Base-by-base conservation (phyloP, 2,113 vertebrate genomes). In the Amazona guildingii region DNA sequence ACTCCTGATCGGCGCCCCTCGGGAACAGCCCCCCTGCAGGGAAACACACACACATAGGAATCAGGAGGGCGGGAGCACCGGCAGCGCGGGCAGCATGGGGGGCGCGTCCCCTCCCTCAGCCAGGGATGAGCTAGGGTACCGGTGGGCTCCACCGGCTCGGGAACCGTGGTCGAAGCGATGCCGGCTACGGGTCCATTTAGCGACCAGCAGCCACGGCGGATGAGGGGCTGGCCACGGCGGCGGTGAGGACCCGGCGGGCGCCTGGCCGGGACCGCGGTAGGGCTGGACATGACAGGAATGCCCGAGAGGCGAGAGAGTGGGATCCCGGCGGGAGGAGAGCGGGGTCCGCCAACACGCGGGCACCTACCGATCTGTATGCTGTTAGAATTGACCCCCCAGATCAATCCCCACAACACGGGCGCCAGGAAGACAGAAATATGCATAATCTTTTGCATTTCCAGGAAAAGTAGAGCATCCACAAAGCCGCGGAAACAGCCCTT, bases 1-100 rank as follows among this genome's bases (percentile, higher is more conserved):
- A 99, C 98, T 99, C 99, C 98, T 99, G 99, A 97, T 99, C 99
- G 48, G 99, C 99, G 91, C 99, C 99, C 98, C 99, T 98, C 86
- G 99, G 99, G 98, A 99, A 99, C 59, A 99, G 98, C 74, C 99
- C 99, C 97, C 99, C 99, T 99, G 98, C 78, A 95, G 98, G 97
- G 94, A 97, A 96, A 96, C 88, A 97, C 94, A 90, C 70, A 46
- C 35, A 12, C 43, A 41, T 33, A 39, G 83, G 69, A 86, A 82
- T 97, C 94, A 97, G 90, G 59, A 68, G n/a, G 86, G 67, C 16
- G 49, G 59, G 64, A 49, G 72, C 39, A 54, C 29, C 28, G 72
- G 43, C 29, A 57, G 31, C 31, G 31, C 8, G 37, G 51, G 37
- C 37, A 13, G 55, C n/a, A 35, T 39, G 39, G 57, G 28, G 25